Percentiles rank a stretch among this genome's conserved stretches.
Evolutionary conservation across 2,113 vertebrate species (phyloP).

Genomic region (Limnothrissa miodon): DNA sequence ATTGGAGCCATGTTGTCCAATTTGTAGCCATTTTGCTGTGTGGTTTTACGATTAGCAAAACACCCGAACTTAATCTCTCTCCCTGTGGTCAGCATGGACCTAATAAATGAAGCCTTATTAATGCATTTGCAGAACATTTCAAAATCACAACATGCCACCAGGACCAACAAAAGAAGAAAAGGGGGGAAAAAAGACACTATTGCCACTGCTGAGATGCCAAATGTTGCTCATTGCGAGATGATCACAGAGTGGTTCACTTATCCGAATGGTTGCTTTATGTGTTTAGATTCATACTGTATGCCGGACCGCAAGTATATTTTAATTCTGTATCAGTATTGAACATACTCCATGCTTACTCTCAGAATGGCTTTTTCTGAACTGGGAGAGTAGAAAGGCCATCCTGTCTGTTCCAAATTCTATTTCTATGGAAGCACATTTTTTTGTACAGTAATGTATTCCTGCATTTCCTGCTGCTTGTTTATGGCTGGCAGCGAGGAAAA

Average conservation of each 20-base stretch:
- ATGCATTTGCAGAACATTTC: conserved; percentile 65
- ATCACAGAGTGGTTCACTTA: background rate
- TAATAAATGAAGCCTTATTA: conserved; percentile 61
- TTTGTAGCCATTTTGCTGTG: conserved; percentile 58
- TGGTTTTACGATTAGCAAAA: conserved; percentile 52
- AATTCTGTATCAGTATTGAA: background rate
- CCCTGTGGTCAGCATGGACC: conserved; percentile 57
- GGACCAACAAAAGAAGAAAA: background rate
- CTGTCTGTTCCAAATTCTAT: background rate
- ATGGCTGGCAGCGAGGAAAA: background rate
- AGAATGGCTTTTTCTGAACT: background rate
- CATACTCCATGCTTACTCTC: background rate
- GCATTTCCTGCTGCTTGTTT: background rate
- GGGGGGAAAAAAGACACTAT: background rate
- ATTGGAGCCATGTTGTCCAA: conserved; percentile 62
- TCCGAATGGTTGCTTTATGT: background rate
- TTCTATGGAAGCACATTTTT: background rate
- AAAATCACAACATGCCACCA: conserved; percentile 26
- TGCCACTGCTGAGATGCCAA: background rate
- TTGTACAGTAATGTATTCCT: background rate
- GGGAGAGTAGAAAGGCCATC: background rate
- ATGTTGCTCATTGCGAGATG: background rate
- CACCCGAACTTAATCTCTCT: conserved; percentile 51
- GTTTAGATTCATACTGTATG: background rate
- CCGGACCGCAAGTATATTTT: background rate